A percentile compares a stretch with the other conserved stretches of the same genome.
These are phyloP conservation scores for Synanthedon andrenaeformis DNA, from an alignment of 2,888 invertebrate genomes.

Conservation along the genomic window DNA sequence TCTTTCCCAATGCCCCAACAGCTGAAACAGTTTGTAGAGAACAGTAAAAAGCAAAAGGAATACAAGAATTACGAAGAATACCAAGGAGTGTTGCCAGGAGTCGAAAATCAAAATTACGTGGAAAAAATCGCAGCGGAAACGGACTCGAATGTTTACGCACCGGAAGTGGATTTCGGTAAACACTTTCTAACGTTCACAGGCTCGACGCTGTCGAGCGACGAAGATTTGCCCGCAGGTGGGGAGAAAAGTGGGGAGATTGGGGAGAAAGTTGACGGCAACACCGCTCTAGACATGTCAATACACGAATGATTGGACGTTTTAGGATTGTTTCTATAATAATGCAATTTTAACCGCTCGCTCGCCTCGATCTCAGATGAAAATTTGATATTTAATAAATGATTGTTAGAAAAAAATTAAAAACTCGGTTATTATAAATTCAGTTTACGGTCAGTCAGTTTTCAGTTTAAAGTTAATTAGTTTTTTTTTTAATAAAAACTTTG, in stretches of 20 bases:
- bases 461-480: too few relatives aligned
- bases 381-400: too few relatives aligned
- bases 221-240: conserved; percentile 16
- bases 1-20: conserved; percentile 72
- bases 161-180: conserved; percentile 52
- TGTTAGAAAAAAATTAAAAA: too few relatives aligned
- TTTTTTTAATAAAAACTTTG: too few relatives aligned
- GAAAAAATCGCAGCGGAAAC: conserved; percentile 32
- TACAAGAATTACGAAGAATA: conserved; percentile 28
- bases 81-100: conserved; percentile 10
- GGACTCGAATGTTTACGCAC: conserved; percentile 23
- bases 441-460: too few relatives aligned
- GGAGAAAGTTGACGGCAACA: conserved; percentile 21
- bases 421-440: too few relatives aligned
- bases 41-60: conserved; percentile 62
- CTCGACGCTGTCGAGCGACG: conserved; percentile 40
- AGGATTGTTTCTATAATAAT: neutral
- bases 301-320: conserved; percentile 24
- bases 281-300: conserved; percentile 46
- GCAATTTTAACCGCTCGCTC: neutral
- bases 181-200: conserved; percentile 43
- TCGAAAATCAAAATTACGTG: conserved; percentile 11
- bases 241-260: conserved; percentile 16
- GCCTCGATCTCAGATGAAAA: too few relatives aligned
- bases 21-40: conserved; percentile 67